Percentiles rank a stretch among this genome's conserved stretches.
These are phyloP conservation scores for Hylyphantes graminicola DNA, from an alignment of 1,140 invertebrate species.

Conservation along the genomic window DNA sequence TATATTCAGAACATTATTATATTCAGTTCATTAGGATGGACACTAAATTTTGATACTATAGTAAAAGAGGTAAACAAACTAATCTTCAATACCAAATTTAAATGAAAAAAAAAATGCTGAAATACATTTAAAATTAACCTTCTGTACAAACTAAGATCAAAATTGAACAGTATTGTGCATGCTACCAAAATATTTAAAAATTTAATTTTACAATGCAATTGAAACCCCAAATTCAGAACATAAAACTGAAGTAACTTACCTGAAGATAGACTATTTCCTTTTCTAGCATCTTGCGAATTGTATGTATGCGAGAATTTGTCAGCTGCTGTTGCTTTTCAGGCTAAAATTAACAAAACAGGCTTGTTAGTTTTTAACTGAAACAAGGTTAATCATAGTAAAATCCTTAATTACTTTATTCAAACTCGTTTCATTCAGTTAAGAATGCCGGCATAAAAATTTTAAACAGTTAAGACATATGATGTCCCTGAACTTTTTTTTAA, in stretches of 20 bases:
- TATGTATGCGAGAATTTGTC: conserved; percentile 79
- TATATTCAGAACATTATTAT: no score
- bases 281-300: conserved; percentile 83
- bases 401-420: no score
- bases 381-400: no score
- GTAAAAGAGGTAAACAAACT: no score
- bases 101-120: neutral
- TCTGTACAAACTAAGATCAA: neutral
- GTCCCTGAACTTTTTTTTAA: no score
- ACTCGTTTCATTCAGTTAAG: neutral
- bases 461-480: neutral
- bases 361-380: no score
- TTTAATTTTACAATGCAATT: neutral
- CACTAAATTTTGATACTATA: no score
- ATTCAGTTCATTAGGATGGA: no score
- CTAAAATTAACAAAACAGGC: conserved; percentile 68
- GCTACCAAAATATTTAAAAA: neutral
- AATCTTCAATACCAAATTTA: neutral
- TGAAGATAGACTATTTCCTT: conserved; percentile 82
- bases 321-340: conserved; percentile 81
- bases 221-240: neutral
- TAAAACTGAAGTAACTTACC: conserved; percentile 68
- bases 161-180: neutral
- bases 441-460: neutral
- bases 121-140: neutral